These are phyloP conservation scores for Caenorhabditis virilis DNA, from an alignment of 2,888 invertebrate species.

Conservation along the genomic window DNA sequence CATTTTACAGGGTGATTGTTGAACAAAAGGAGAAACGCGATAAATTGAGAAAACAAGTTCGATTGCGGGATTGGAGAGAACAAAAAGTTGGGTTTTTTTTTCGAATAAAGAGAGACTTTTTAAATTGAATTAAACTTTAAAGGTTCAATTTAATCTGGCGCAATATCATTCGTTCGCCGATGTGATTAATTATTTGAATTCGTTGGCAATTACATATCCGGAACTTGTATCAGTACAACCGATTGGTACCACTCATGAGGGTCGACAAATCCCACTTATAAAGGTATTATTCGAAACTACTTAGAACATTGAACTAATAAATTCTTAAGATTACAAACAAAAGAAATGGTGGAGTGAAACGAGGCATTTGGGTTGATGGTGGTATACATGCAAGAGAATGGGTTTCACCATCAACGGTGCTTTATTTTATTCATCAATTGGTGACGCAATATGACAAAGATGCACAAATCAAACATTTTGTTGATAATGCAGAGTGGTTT, in stretches of 20 bases:
- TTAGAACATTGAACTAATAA: too few relatives aligned
- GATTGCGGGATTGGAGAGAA: slow-evolving; percentile 52
- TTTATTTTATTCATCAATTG: slow-evolving; percentile 66
- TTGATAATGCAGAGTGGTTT: slow-evolving; percentile 67
- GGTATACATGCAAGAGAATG: slow-evolving; percentile 54
- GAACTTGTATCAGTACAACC: slow-evolving; percentile 65
- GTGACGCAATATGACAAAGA: slow-evolving; percentile 63
- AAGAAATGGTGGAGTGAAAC: slow-evolving; percentile 41
- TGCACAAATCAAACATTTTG: slow-evolving; percentile 55
- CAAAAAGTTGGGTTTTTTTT: too few relatives aligned
- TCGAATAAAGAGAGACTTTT: too few relatives aligned
- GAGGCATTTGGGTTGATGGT: slow-evolving; percentile 60
- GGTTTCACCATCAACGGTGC: slow-evolving; percentile 65
- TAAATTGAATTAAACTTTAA: slow-evolving; percentile 7
- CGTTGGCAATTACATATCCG: slow-evolving; percentile 65
- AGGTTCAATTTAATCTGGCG: slow-evolving; percentile 61
- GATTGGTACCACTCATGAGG: slow-evolving; percentile 68
- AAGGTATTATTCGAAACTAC: too few relatives aligned
- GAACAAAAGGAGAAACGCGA: slow-evolving; percentile 51
- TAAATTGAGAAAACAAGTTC: slow-evolving; percentile 43
- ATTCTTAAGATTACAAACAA: slow-evolving; percentile 53
- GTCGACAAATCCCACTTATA: slow-evolving; percentile 66
- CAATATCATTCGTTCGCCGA: slow-evolving; percentile 67
- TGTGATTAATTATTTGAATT: slow-evolving; percentile 67
- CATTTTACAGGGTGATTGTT: slow-evolving; percentile 58